phyloP scores from a whole-genome alignment of 2,113 vertebrate species.

The Engraulis encrasicolus region DNA sequence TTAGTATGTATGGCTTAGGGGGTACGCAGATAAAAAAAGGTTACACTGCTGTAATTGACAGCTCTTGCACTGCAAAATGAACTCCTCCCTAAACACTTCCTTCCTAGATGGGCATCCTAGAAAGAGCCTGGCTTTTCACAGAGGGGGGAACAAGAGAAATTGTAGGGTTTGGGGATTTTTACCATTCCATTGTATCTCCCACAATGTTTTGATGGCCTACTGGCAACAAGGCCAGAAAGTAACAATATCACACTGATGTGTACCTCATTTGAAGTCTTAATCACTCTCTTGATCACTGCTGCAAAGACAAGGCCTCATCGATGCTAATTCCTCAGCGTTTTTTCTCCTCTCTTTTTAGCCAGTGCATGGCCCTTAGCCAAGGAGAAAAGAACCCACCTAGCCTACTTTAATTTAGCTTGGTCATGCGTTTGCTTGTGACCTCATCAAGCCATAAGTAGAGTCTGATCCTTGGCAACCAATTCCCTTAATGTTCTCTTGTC shows the following conservation, averaged over 20 bases:
- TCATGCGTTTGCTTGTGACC: neutral
- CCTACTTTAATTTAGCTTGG: neutral
- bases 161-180: neutral
- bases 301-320: neutral
- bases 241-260: too few species aligned
- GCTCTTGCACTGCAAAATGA: neutral
- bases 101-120: neutral
- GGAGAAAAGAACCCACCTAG: neutral
- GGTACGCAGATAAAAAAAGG: too few species aligned
- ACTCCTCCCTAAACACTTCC: constrained; percentile 15
- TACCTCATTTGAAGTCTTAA: neutral
- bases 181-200: neutral
- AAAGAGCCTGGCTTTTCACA: neutral
- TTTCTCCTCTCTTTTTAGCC: too few species aligned
- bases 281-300: neutral
- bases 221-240: too few species aligned
- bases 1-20: too few species aligned
- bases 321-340: neutral
- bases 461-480: neutral
- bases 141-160: neutral
- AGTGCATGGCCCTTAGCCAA: neutral
- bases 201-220: neutral
- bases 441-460: too few species aligned
- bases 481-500: neutral
- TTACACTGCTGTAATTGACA: too few species aligned